Percentiles rank a stretch among this genome's conserved stretches.
These are phyloP conservation scores for Colostygia pectinataria DNA, from an alignment of 2,888 invertebrate genomes.

Conservation along the genomic window DNA sequence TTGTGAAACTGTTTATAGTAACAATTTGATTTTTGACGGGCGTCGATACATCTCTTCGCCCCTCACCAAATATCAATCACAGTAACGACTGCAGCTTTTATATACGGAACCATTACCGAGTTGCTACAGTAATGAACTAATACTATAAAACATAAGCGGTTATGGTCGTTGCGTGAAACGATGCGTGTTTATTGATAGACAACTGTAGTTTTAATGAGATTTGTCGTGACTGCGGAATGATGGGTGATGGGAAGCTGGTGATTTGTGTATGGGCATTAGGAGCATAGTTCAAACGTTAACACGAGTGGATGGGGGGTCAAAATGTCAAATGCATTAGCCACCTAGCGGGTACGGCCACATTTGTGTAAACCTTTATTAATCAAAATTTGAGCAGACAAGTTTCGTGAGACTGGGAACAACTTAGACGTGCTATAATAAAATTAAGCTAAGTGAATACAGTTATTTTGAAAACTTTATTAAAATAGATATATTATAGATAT, in stretches of 20 bases:
- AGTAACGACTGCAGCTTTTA: constrained; percentile 38
- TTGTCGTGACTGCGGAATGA: constrained; percentile 78
- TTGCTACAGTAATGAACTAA: constrained; percentile 34
- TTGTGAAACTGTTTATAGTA: constrained; percentile 71
- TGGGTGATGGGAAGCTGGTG: constrained; percentile 73
- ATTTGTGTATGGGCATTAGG: constrained; percentile 75
- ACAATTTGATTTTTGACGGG: constrained; percentile 65
- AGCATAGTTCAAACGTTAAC: constrained; percentile 77
- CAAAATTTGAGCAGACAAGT: constrained; percentile 50
- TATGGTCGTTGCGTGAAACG: constrained; percentile 55
- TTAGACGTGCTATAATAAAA: too few relatives aligned
- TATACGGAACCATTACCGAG: constrained; percentile 40
- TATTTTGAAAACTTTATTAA: background rate
- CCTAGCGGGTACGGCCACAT: constrained; percentile 69
- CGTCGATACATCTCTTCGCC: constrained; percentile 67
- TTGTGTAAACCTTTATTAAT: constrained; percentile 71
- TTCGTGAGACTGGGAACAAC: constrained; percentile 37
- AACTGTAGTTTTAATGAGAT: constrained; percentile 70
- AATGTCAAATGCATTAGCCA: constrained; percentile 81
- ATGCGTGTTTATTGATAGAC: constrained; percentile 61
- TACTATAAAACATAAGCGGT: constrained; percentile 42
- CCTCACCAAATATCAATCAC: constrained; percentile 46
- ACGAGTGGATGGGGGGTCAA: constrained; percentile 74
- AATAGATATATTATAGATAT: background rate
- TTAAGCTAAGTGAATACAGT: constrained; percentile 1